Evolutionary conservation across 2,797 vertebrate genomes (phyloP).

Genomic region (Falco naumanni): DNA sequence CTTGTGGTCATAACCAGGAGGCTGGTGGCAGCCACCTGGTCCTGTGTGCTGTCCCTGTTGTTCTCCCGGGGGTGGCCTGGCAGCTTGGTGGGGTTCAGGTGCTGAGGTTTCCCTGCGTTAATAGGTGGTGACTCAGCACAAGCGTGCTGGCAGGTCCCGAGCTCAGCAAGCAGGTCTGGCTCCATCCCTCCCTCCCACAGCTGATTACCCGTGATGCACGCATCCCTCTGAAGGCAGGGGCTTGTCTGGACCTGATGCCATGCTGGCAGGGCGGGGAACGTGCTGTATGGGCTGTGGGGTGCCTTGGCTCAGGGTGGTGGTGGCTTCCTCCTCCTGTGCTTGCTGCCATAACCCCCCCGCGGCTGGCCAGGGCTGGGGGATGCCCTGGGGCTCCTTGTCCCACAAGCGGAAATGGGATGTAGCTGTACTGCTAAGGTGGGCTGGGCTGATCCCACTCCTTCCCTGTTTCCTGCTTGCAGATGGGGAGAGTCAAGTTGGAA

Average conservation of each 20-base stretch:
- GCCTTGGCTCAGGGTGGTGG: not conserved
- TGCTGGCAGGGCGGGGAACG: not conserved
- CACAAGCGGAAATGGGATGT: not conserved
- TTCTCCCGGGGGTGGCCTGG: not conserved
- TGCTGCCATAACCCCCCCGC: rapidly evolving
- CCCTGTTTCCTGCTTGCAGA: not conserved
- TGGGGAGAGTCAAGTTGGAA: not conserved
- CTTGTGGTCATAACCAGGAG: not conserved
- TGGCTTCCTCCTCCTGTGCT: not conserved
- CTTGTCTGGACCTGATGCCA: slow-evolving; percentile 39
- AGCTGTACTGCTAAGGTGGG: not conserved
- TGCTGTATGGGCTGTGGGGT: not conserved
- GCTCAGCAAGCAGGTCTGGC: slow-evolving; percentile 69
- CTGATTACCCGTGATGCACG: slow-evolving; percentile 59
- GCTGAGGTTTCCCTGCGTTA: slow-evolving; percentile 55
- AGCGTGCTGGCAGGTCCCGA: slow-evolving; percentile 29
- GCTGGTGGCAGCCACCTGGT: not conserved
- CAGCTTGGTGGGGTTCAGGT: slow-evolving; percentile 19
- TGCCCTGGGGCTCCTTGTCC: not conserved
- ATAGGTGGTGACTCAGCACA: slow-evolving; percentile 66
- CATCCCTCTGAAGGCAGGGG: slow-evolving; percentile 29
- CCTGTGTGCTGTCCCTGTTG: not conserved
- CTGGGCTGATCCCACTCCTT: not conserved
- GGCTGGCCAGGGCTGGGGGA: not conserved
- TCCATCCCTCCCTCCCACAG: slow-evolving; percentile 65